Evolutionary conservation across 1,140 invertebrate species (phyloP), one percentile per base, ranked within the genome.

Genomic region (Drosophila hydei): DNA sequence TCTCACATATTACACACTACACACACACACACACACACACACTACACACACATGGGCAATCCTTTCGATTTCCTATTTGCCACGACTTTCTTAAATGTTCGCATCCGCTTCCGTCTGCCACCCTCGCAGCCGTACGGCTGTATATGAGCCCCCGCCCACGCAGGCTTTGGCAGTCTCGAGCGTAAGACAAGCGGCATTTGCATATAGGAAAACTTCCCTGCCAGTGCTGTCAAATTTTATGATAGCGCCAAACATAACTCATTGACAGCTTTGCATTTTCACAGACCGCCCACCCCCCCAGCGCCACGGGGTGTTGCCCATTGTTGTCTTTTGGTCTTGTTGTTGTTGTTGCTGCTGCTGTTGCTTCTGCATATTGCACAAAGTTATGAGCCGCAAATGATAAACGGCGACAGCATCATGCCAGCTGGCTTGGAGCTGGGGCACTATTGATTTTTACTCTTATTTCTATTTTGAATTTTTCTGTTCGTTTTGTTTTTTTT

Each of bases 311-410:
- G 38, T 61, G 45, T 45, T 55, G 18, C 12, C 42, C n/a, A 16
- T 12, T 42, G 36, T 36, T 47, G 45, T 42, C 38, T 33, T 33
- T 52, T 36, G n/a, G 11, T 60, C 27, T 12, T 36, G 7, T 36
- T 47, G 27, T 14, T 60, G 38, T 54, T 33, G 50, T 55, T 48
- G 40, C 11, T 42, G 42, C 14, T 68, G 14, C 52, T 55, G 27
- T 51, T 67, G 73, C 36, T 84, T 85, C 64, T 89, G 85, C 77
- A 89, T 89, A 89, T 89, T 89, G 85, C 87, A 89, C 79, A 89
- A 85, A 85, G 85, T 89, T 89, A 89, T 89, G 85, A 89, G 85
- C 85, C 85, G 85, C 85, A 89, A 89, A 89, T 89, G 85, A 89
- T 89, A 89, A 89, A 89, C 85, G 77, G 75, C 72, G 51, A 65